phyloP scores from a whole-genome alignment of 2,888 invertebrate species.

The Nymphalis c-album region DNA sequence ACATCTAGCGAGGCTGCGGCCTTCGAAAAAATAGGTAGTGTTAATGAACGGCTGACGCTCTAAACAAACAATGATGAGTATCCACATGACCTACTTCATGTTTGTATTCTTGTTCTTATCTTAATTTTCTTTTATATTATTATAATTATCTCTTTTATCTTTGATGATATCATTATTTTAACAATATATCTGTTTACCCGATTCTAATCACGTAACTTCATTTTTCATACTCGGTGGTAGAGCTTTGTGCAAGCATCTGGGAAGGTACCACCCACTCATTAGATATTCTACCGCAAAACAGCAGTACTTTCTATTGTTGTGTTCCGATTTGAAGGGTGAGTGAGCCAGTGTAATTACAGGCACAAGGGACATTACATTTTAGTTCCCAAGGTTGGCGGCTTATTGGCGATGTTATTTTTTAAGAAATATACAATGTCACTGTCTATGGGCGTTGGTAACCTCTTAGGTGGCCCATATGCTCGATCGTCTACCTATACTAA shows the following conservation, averaged over 20 bases:
- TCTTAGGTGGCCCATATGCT: too few relatives aligned
- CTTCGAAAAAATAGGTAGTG: constrained; percentile 46
- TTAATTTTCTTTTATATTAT: constrained; percentile 55
- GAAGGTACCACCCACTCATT: too few relatives aligned
- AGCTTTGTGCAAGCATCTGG: too few relatives aligned
- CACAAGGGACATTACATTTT: too few relatives aligned
- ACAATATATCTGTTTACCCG: background rate
- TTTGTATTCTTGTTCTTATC: constrained; percentile 51
- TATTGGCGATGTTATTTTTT: background rate
- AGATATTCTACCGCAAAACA: too few relatives aligned
- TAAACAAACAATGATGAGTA: constrained; percentile 44
- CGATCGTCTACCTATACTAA: too few relatives aligned
- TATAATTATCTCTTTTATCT: constrained; percentile 54
- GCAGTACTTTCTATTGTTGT: too few relatives aligned
- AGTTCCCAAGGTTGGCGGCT: too few relatives aligned
- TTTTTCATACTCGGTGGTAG: background rate
- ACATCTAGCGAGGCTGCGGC: constrained; percentile 39
- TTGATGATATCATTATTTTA: constrained; percentile 40
- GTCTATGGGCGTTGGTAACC: too few relatives aligned
- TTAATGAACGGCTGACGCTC: constrained; percentile 45
- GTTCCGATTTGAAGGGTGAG: too few relatives aligned
- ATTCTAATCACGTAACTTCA: background rate
- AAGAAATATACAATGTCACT: too few relatives aligned
- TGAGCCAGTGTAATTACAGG: too few relatives aligned
- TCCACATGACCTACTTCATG: constrained; percentile 55